Evolutionary conservation across 2,888 invertebrate species (phyloP).

Genomic region (Ceriagrion tenellum): DNA sequence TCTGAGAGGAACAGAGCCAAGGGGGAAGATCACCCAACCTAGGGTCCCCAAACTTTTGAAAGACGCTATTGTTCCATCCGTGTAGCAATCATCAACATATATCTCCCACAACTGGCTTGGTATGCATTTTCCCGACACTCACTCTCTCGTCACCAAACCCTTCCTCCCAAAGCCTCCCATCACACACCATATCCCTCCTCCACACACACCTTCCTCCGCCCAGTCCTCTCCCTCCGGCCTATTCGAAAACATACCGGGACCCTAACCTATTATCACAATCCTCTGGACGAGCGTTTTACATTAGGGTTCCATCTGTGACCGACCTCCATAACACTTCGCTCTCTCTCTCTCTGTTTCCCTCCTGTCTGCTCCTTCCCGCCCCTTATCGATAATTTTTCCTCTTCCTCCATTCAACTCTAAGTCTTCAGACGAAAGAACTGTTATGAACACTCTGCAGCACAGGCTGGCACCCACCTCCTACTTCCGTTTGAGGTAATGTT

Average conservation of each 20-base stretch:
- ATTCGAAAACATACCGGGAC: neutral
- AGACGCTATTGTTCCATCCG: neutral
- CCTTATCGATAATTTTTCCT: neutral
- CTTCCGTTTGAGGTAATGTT: too few relatives aligned
- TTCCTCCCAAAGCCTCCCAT: neutral
- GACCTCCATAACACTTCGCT: neutral
- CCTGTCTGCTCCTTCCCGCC: neutral
- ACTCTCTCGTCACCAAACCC: neutral
- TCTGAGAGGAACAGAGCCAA: too few relatives aligned
- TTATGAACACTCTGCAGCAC: too few relatives aligned
- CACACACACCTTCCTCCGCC: neutral
- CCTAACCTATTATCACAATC: constrained; percentile 54
- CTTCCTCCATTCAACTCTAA: neutral
- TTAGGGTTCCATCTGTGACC: constrained; percentile 24
- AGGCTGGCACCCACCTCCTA: too few relatives aligned
- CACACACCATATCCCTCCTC: constrained; percentile 5
- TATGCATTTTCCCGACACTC: neutral
- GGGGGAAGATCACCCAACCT: neutral
- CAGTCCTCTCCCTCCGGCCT: neutral
- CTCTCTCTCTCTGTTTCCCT: neutral
- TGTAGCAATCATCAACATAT: neutral
- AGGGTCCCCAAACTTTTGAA: neutral
- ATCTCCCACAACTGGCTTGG: neutral
- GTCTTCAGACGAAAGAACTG: too few relatives aligned
- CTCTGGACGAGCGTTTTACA: constrained; percentile 60